A percentile compares a stretch with the other conserved stretches of the same genome.
Conservation (phyloP, 2,113 vertebrate genomes). For the Ictidomys tridecemlineatus region DNA sequence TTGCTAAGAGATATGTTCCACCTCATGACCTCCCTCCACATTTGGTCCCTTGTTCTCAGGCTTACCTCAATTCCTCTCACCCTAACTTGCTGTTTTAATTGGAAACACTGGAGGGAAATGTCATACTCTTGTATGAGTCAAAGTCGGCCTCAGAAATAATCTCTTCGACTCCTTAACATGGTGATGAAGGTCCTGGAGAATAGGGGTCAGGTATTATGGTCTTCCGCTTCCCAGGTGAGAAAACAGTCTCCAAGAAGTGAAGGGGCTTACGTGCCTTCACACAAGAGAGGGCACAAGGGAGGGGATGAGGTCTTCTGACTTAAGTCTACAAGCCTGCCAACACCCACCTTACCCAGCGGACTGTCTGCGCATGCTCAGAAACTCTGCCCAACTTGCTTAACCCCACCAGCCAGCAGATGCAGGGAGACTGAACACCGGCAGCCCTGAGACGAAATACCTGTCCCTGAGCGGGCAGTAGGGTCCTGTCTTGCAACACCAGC, state of each 20-base stretch:
- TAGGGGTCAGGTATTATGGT: neutral
- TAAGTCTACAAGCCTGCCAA: neutral
- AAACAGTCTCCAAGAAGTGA: constrained; percentile 2
- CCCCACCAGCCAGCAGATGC: accelerated
- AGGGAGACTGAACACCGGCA: accelerated
- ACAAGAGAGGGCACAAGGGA: neutral
- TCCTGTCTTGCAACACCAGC: neutral
- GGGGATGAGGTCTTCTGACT: neutral
- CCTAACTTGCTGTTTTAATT: neutral
- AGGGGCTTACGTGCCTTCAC: neutral
- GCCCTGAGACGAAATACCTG: neutral
- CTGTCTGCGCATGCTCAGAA: neutral
- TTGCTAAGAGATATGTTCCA: neutral
- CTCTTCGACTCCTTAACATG: neutral
- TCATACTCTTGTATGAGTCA: neutral
- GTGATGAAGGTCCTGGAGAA: neutral
- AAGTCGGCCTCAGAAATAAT: neutral
- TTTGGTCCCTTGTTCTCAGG: neutral
- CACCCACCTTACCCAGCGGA: neutral
- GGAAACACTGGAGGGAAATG: neutral
- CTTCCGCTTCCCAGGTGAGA: neutral
- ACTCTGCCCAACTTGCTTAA: neutral
- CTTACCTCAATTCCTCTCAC: neutral
- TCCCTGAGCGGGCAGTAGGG: neutral
- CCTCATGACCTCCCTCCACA: neutral